phyloP scores from a whole-genome alignment of 2,113 vertebrate genomes.

The Proteles cristata region DNA sequence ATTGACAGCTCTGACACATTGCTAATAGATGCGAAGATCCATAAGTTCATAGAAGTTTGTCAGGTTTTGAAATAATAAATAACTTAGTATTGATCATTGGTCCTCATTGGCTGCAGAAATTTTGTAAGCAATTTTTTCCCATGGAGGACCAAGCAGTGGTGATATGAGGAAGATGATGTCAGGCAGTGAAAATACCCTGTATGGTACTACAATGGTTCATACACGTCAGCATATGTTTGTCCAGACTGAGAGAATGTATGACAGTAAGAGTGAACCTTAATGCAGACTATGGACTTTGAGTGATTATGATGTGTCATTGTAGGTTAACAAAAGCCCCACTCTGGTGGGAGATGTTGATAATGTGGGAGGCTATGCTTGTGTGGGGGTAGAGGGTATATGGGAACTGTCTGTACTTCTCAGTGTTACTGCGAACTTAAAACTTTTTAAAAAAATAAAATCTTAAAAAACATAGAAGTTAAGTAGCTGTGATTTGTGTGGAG shows the following conservation, averaged over 20 bases:
- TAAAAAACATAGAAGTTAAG: background rate
- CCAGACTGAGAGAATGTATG: background rate
- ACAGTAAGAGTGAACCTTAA: background rate
- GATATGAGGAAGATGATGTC: background rate
- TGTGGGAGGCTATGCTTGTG: background rate
- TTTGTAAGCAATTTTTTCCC: background rate
- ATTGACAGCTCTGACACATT: background rate
- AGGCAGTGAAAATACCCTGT: background rate
- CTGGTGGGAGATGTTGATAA: background rate
- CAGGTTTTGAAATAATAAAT: background rate
- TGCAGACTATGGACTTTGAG: background rate
- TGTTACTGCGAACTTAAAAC: background rate
- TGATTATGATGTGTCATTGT: background rate
- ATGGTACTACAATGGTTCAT: background rate
- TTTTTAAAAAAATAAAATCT: background rate
- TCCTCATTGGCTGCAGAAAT: background rate
- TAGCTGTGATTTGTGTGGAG: background rate
- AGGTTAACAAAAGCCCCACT: background rate
- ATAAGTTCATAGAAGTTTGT: background rate
- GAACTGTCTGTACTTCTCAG: background rate
- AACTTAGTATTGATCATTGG: background rate
- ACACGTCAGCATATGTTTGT: background rate
- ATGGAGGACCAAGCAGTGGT: background rate
- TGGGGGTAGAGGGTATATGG: background rate
- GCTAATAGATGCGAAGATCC: background rate